phyloP scores from a whole-genome alignment of 2,797 vertebrate genomes.

The Kryptopterus vitreolus region DNA sequence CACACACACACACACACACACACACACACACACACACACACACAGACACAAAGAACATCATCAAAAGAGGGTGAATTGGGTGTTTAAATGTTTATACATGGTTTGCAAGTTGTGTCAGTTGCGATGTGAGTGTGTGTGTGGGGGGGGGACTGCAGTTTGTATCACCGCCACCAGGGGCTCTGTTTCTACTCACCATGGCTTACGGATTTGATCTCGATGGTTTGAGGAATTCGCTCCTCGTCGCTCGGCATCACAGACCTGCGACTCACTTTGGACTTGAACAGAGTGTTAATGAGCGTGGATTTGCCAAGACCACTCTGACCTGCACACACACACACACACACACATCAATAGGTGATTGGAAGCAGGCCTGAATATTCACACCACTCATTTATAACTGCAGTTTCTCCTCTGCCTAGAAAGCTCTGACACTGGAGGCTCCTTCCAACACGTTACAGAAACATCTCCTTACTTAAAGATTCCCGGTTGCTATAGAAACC shows the following conservation, averaged over 20 bases:
- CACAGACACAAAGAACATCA: not conserved
- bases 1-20: slow-evolving; percentile 14
- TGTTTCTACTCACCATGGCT: slow-evolving; percentile 89
- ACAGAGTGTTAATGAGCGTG: slow-evolving; percentile 97
- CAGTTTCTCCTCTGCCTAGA: not conserved
- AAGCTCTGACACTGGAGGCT: not conserved
- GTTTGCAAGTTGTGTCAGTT: not conserved
- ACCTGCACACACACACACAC: slow-evolving; percentile 70
- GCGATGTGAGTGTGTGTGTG: not conserved
- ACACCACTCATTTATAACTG: not conserved
- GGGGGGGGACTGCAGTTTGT: not conserved
- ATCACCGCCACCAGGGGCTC: not conserved
- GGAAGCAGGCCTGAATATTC: not conserved
- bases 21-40: slow-evolving; percentile 12
- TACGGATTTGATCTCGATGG: slow-evolving; percentile 95
- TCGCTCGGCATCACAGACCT: slow-evolving; percentile 82
- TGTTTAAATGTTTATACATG: not conserved
- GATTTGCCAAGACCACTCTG: slow-evolving; percentile 96
- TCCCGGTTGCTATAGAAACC: not conserved
- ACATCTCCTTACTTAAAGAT: not conserved
- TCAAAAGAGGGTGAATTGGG: not conserved
- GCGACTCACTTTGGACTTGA: slow-evolving; percentile 97
- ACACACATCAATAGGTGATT: not conserved
- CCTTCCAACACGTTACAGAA: not conserved
- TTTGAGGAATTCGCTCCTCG: slow-evolving; percentile 93